Percentiles rank a stretch among this genome's conserved stretches.
Evolutionary conservation across 2,113 vertebrate species (phyloP).

Genomic region (Ceyx cyanopectus): DNA sequence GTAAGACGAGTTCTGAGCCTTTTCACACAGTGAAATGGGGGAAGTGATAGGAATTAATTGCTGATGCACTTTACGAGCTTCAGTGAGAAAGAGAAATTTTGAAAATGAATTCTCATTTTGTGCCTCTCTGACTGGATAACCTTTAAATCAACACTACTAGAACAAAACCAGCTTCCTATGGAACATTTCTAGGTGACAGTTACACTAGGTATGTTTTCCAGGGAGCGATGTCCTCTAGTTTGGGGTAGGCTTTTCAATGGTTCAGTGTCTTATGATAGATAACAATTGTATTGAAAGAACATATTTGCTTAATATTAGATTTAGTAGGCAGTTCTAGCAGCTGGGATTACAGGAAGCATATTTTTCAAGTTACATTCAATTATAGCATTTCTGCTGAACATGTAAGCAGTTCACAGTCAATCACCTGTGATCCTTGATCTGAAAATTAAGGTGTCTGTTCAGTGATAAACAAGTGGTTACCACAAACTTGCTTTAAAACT

Average conservation of each 20-base stretch:
- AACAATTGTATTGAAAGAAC: not conserved
- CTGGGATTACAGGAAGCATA: not conserved
- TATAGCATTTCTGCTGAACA: not conserved
- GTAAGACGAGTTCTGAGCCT: conserved; percentile 81
- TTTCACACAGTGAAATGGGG: conserved; percentile 66
- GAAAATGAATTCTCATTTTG: conserved; percentile 63
- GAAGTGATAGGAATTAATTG: conserved; percentile 84
- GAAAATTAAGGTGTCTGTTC: not conserved
- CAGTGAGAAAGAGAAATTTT: conserved; percentile 63
- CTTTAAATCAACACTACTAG: conserved; percentile 69
- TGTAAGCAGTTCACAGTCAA: not conserved
- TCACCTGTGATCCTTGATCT: not conserved
- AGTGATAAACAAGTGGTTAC: not conserved
- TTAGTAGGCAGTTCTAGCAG: not conserved
- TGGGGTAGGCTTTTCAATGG: not conserved
- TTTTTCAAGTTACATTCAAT: not conserved
- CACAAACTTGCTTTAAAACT: not conserved
- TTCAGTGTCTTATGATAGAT: not conserved
- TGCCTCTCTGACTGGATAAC: conserved; percentile 66
- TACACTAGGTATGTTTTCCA: not conserved
- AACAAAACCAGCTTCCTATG: conserved; percentile 51
- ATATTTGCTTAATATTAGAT: not conserved
- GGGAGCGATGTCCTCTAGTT: not conserved
- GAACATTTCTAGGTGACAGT: conserved; percentile 31
- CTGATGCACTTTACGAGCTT: conserved; percentile 60